Percentiles rank a stretch among this genome's conserved stretches.
Conservation (phyloP, 2,113 vertebrate genomes). For the Coptodon rendalli region DNA sequence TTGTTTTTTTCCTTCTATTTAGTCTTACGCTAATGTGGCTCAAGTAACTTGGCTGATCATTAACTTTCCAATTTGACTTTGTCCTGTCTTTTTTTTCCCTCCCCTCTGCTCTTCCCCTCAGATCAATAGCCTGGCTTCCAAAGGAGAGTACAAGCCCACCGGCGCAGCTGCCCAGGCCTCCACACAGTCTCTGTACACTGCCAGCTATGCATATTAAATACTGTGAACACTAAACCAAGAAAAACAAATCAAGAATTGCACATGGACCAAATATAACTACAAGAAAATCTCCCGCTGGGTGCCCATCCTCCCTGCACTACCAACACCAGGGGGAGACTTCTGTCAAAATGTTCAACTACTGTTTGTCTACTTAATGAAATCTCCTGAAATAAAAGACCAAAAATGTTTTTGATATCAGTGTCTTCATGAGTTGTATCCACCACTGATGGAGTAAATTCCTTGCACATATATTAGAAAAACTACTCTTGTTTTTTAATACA, state of each 20-base stretch:
- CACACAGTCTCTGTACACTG: constrained; percentile 85
- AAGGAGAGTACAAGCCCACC: constrained; percentile 81
- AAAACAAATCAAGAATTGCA: background rate
- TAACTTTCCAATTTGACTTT: constrained; percentile 57
- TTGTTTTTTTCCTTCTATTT: rapidly evolving
- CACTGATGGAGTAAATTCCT: background rate
- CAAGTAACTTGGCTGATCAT: constrained; percentile 41
- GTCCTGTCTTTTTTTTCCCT: background rate
- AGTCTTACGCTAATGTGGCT: background rate
- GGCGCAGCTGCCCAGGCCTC: constrained; percentile 77
- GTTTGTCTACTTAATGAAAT: constrained; percentile 35
- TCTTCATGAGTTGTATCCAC: background rate
- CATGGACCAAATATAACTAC: constrained; percentile 43
- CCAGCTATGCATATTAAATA: constrained; percentile 86
- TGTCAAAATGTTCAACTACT: constrained; percentile 2
- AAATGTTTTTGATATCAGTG: background rate
- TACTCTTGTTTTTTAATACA: background rate
- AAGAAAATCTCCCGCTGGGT: background rate
- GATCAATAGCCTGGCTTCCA: constrained; percentile 88
- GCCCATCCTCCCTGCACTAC: background rate
- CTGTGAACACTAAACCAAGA: background rate
- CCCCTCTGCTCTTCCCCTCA: constrained; percentile 38
- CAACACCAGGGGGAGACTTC: background rate
- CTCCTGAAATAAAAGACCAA: constrained; percentile 41
- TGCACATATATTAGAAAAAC: background rate